phyloP scores from a whole-genome alignment of 2,888 invertebrate species.

The Sminthurinus aureus region DNA sequence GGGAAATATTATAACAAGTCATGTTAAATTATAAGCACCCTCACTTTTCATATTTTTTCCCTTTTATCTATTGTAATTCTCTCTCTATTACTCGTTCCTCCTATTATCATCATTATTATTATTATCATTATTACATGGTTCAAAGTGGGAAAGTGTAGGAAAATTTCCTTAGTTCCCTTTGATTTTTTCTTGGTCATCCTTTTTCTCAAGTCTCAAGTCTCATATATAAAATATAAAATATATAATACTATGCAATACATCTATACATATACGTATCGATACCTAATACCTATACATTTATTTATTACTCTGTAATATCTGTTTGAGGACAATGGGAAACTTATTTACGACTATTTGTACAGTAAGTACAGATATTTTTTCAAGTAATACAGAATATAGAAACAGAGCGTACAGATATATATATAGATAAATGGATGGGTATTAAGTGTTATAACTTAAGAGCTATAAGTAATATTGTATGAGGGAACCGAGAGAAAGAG shows the following conservation, averaged over 20 bases:
- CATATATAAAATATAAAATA: not conserved
- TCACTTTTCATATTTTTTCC: not conserved
- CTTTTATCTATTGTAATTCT: no score
- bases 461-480: not conserved
- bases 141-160: not conserved
- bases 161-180: not conserved
- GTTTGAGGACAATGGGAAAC: no score
- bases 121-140: not conserved
- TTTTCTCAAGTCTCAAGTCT: no score
- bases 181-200: not conserved
- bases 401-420: not conserved
- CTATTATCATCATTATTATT: not conserved
- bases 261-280: no score
- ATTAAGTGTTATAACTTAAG: not conserved
- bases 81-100: no score
- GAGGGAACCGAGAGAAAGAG: not conserved
- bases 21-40: slow-evolving; percentile 38
- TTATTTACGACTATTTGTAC: no score
- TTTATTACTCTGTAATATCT: no score
- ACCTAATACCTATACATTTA: no score
- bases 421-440: not conserved
- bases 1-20: slow-evolving; percentile 39
- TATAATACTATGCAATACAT: not conserved
- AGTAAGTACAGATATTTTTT: no score
- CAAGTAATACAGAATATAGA: no score